Evolutionary conservation across 2,888 invertebrate genomes (phyloP).

Genomic region (Odontomyia ornata): DNA sequence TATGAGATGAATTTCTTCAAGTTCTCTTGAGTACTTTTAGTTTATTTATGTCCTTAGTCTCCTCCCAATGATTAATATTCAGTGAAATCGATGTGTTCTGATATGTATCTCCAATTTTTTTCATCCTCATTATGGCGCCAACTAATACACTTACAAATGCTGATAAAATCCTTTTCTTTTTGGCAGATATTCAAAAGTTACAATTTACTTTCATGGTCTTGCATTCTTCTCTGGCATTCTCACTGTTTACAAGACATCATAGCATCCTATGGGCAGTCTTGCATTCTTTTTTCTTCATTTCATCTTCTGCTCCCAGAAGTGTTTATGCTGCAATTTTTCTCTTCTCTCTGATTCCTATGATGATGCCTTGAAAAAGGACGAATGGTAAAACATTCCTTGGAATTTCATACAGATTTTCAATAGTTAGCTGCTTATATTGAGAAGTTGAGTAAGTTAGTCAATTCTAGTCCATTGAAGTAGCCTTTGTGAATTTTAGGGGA

Average conservation of each 20-base stretch:
- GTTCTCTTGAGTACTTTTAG: too few species aligned
- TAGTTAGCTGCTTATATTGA: constrained; percentile 13
- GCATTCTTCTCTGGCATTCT: not conserved
- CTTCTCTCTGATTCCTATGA: not conserved
- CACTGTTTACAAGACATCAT: not conserved
- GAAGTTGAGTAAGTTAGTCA: not conserved
- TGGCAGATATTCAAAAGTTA: constrained; percentile 34
- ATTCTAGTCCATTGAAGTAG: not conserved
- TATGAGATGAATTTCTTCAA: too few species aligned
- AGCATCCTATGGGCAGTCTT: not conserved
- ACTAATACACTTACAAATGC: not conserved
- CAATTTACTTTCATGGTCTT: constrained; percentile 13
- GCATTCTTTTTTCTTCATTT: not conserved
- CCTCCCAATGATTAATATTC: too few species aligned
- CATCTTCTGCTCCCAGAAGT: not conserved
- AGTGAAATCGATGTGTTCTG: too few species aligned
- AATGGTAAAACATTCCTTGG: not conserved
- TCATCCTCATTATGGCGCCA: not conserved
- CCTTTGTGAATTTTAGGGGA: not conserved
- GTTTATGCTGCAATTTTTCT: constrained; percentile 13
- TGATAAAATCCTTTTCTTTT: constrained; percentile 5
- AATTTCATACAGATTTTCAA: constrained; percentile 7
- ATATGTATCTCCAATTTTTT: too few species aligned
- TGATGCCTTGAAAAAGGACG: not conserved
- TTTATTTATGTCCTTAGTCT: too few species aligned